Evolutionary conservation across 2,888 invertebrate species (phyloP), one percentile per base, ranked within the genome.

Genomic region (Lymantria monacha): DNA sequence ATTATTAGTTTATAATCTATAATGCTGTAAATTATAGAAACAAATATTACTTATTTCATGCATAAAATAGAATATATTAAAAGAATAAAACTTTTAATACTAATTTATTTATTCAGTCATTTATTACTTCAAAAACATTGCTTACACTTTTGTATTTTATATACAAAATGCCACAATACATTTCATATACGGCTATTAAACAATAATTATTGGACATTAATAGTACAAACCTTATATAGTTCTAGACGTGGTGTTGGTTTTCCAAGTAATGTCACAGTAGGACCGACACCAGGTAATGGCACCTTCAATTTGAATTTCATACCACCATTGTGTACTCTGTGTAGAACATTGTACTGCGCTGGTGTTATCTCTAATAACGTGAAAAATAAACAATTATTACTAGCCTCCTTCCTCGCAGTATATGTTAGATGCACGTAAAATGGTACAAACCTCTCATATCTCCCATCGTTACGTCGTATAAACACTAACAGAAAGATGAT

Each of bases 261-360:
- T 7, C 56, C 48, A 46, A 61, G 51, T 45, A 75, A 57, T 41
- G 38, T 47, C 31, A 76, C 31, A 31, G 55, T 46, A 11, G 66
- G 53, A 10, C 12, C 22, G 3, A 13, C 10, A 9, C 61, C 57
- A 9, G 42, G 33, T 9, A 55, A 48, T 43, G 44, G 11, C 30
- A 44, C 42, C 48, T 56, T 59, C 38, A 70, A 55, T 51, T 56
- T 51, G 47, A 76, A 72, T 41, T 49, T 57, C 42, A 76, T 51
- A 9, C 59, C 66, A 15, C 75, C 66, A 62, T 63, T 63, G 44
- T 64, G 63, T 3, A 48, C 51, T 43, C 30, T 51, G 12, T 52
- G 53, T 8, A 67, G 43, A 44, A 44, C 40, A 37, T 61, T 9
- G 11, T 41, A 44, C 7, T 58, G 53, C 7, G 48, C n/a, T 36